These are phyloP conservation scores for Caranx ignobilis DNA, from an alignment of 2,113 vertebrate genomes.

Conservation along the genomic window DNA sequence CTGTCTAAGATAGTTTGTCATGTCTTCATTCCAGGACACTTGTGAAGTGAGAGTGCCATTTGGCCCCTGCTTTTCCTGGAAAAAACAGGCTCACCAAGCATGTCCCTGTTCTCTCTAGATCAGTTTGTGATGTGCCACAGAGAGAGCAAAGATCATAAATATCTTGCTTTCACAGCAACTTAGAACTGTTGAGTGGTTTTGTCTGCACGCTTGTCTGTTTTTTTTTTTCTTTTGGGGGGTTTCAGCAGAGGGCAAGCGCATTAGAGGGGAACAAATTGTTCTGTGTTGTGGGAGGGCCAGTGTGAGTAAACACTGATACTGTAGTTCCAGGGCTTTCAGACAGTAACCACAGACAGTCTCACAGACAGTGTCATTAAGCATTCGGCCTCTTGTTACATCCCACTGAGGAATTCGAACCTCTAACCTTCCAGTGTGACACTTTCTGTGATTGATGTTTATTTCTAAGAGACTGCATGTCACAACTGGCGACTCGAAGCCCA, in stretches of 20 bases:
- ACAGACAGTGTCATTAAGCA: not conserved
- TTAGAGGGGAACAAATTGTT: constrained; percentile 46
- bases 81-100: constrained; percentile 25
- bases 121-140: constrained; percentile 31
- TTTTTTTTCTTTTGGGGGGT: constrained; percentile 12
- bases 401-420: constrained; percentile 14
- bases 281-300: constrained; percentile 8
- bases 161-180: constrained; percentile 63
- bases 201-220: constrained; percentile 22
- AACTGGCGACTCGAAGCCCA: constrained; percentile 6
- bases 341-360: constrained; percentile 16
- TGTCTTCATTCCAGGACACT: constrained; percentile 30
- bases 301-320: constrained; percentile 32
- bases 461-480: constrained; percentile 28
- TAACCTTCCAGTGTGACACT: constrained; percentile 21
- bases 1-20: constrained; percentile 13
- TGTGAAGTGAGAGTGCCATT: constrained; percentile 18
- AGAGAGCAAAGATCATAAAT: constrained; percentile 74
- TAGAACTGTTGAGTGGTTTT: constrained; percentile 31
- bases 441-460: constrained; percentile 33
- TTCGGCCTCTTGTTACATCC: constrained; percentile 26
- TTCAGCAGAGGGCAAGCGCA: constrained; percentile 21
- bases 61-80: constrained; percentile 29
- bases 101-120: constrained; percentile 32
- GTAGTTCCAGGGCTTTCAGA: constrained; percentile 14